phyloP scores from a whole-genome alignment of 2,888 invertebrate species.

The Phyllotreta cruciferae region DNA sequence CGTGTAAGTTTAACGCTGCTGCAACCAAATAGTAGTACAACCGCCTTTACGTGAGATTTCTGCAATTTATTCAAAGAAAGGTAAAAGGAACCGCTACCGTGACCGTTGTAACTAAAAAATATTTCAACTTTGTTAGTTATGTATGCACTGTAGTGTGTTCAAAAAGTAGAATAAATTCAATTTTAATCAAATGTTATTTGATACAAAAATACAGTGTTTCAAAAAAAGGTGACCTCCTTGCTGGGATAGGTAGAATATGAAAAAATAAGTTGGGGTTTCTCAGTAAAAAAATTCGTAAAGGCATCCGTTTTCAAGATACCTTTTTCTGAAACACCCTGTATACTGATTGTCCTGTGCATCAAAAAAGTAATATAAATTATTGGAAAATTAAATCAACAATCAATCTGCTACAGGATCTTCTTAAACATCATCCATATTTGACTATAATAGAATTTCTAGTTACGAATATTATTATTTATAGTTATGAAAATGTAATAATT shows the following conservation, averaged over 20 bases:
- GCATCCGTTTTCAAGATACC: too few species aligned
- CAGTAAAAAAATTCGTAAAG: too few species aligned
- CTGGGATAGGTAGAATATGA: too few species aligned
- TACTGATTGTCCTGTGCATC: background rate
- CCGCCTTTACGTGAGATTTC: conserved; percentile 64
- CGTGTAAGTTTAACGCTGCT: conserved; percentile 60
- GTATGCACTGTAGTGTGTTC: too few species aligned
- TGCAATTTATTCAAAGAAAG: conserved; percentile 65
- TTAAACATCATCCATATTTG: too few species aligned
- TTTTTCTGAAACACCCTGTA: background rate
- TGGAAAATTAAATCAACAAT: too few species aligned
- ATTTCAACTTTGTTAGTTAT: too few species aligned
- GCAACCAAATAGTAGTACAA: conserved; percentile 74
- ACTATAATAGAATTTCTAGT: background rate
- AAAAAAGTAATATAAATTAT: background rate
- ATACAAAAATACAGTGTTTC: conserved; percentile 6
- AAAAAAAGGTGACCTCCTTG: too few species aligned
- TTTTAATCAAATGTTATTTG: background rate
- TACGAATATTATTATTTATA: background rate
- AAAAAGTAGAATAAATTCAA: too few species aligned
- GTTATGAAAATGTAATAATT: background rate
- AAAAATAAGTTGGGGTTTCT: too few species aligned
- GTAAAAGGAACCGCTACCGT: conserved; percentile 71
- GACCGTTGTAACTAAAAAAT: conserved; percentile 69
- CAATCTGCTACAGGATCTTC: too few species aligned